These are phyloP conservation scores for Atopsyche davidsoni DNA, from an alignment of 1,140 invertebrate genomes.

Conservation along the genomic window DNA sequence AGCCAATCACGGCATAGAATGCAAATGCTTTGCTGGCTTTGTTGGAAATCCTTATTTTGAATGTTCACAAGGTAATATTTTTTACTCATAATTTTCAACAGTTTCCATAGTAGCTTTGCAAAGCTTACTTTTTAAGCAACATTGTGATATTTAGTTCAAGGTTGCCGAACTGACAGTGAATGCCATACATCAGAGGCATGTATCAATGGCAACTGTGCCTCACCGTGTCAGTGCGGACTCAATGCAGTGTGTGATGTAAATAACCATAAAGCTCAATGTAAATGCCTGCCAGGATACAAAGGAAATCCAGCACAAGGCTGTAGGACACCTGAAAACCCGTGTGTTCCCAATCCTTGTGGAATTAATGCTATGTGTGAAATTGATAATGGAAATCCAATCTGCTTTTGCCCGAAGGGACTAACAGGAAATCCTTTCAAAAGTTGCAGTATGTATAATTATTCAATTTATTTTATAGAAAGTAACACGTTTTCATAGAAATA, in stretches of 20 bases:
- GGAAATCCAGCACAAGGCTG: conserved; percentile 62
- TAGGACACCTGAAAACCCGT: conserved; percentile 62
- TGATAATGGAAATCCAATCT: conserved; percentile 80
- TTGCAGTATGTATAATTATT: conserved; percentile 67
- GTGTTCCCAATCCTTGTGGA: conserved; percentile 79
- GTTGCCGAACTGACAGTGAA: conserved; percentile 62
- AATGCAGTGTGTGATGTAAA: conserved; percentile 72
- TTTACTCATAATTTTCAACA: neutral
- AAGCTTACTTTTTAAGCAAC: neutral
- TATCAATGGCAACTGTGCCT: conserved; percentile 65
- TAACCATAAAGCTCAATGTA: conserved; percentile 66
- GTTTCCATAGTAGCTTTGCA: no score
- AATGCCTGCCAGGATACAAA: conserved; percentile 67
- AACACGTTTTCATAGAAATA: conserved; percentile 1
- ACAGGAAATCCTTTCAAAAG: conserved; percentile 88
- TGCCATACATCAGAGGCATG: conserved; percentile 65
- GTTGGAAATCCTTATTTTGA: conserved; percentile 73
- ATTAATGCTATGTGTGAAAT: conserved; percentile 76
- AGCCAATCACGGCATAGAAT: conserved; percentile 69
- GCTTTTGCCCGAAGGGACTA: conserved; percentile 80
- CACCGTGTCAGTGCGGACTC: conserved; percentile 68
- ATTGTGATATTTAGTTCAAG: conserved; percentile 48
- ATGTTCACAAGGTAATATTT: conserved; percentile 54
- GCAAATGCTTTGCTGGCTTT: conserved; percentile 69
- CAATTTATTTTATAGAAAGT: neutral